phyloP scores from a whole-genome alignment of 2,888 invertebrate genomes.

The Sphaerophoria rueppellii region DNA sequence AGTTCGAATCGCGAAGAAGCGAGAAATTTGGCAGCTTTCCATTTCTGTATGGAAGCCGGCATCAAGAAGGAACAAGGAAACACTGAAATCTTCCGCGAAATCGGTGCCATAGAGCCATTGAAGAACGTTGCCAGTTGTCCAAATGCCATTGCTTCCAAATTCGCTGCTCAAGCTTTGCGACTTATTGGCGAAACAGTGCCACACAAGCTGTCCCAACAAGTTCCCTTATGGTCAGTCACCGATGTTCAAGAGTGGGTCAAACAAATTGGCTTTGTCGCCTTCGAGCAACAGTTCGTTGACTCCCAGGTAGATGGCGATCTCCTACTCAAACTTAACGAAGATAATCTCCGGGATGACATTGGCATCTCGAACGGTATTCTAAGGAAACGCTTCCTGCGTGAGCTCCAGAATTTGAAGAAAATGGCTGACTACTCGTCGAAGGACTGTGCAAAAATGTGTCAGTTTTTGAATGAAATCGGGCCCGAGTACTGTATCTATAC shows the following conservation, averaged over 20 bases:
- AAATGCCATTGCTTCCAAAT: constrained; percentile 98
- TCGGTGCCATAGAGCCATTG: constrained; percentile 96
- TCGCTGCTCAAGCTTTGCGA: constrained; percentile 95
- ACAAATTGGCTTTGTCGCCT: constrained; percentile 96
- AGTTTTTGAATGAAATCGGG: constrained; percentile 91
- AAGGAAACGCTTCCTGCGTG: constrained; percentile 95
- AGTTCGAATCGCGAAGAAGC: constrained; percentile 98
- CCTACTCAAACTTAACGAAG: constrained; percentile 94
- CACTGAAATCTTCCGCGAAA: constrained; percentile 95
- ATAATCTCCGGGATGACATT: constrained; percentile 95
- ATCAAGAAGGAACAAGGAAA: constrained; percentile 97
- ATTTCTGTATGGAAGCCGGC: constrained; percentile 99
- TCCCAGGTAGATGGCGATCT: constrained; percentile 98
- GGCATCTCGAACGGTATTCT: constrained; percentile 96
- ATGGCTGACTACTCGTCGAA: constrained; percentile 98
- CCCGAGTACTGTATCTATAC: constrained; percentile 97
- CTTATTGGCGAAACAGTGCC: constrained; percentile 98
- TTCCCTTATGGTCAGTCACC: constrained; percentile 97
- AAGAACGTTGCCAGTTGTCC: constrained; percentile 99
- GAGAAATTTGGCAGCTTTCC: constrained; percentile 97
- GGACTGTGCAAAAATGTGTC: constrained; percentile 94
- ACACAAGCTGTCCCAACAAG: constrained; percentile 98
- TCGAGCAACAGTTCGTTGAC: constrained; percentile 91
- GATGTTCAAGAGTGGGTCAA: constrained; percentile 99
- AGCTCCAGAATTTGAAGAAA: constrained; percentile 95